phyloP scores from a whole-genome alignment of 53 echinoderm and acorn worm genomes.

The Glandiceps talaboti region DNA sequence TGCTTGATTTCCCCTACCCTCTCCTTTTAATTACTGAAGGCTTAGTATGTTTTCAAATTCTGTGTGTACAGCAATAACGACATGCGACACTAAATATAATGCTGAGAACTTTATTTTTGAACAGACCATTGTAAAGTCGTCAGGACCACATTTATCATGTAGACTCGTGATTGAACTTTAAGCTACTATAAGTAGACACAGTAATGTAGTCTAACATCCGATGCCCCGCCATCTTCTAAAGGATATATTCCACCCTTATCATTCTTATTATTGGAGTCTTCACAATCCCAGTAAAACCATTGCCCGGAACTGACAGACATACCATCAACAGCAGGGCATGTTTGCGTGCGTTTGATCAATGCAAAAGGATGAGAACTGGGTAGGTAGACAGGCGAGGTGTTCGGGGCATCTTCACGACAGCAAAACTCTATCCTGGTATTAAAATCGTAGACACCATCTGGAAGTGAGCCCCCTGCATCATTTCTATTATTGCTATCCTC shows the following conservation, averaged over 20 bases:
- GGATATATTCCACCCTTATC: background rate
- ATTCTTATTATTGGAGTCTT: slow-evolving; percentile 14
- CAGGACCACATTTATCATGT: no score
- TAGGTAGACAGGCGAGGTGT: slow-evolving; percentile 25
- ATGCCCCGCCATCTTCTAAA: background rate
- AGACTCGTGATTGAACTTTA: no score
- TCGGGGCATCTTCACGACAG: slow-evolving; percentile 58
- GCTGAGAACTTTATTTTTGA: no score
- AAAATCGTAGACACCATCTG: slow-evolving; percentile 61
- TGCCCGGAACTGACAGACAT: slow-evolving; percentile 50
- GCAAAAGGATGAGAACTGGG: slow-evolving; percentile 69
- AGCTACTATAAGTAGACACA: background rate
- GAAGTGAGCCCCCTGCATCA: slow-evolving; percentile 44
- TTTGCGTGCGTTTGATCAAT: slow-evolving; percentile 34
- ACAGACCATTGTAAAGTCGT: no score
- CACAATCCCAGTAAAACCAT: slow-evolving; percentile 80
- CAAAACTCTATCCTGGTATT: slow-evolving; percentile 77
- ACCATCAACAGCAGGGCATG: slow-evolving; percentile 23
- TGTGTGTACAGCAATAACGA: no score
- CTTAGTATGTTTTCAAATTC: no score
- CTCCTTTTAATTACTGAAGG: no score
- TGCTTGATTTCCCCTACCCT: no score
- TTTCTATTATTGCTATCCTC: slow-evolving; percentile 58
- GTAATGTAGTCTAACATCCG: background rate
- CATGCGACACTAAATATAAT: no score